Evolutionary conservation across 1,140 invertebrate genomes (phyloP), one percentile per base, ranked within the genome.

Genomic region (Plutomurus gul): DNA sequence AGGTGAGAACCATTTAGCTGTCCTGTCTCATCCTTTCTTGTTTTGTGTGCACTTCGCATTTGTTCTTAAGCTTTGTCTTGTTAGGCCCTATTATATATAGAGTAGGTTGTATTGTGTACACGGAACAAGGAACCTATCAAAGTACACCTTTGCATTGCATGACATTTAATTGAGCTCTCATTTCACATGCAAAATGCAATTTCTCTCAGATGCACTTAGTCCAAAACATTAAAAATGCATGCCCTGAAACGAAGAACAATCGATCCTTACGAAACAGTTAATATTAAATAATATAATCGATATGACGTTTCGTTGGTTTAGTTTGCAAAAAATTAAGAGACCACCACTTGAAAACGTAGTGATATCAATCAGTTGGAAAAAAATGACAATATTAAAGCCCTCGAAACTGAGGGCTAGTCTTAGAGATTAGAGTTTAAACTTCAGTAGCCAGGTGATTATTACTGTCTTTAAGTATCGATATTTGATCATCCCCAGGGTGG

Each of bases 361-460:
- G 27, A 30, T 30, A 65, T 65, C 56, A 16, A 33, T 33, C 36
- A 65, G 56, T 33, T 65, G 56, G 30, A 18, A 30, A 65, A 65
- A 65, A 65, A 65, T 65, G 56, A 65, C 56, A 65, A 65, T 33
- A 13, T 3, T 43, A 49, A 65, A 65, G 56, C 56, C 56, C 56
- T 65, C 56, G 56, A 65, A 65, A 33, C 56, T 65, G 18, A 65
- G 56, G 56, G 56, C 56, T 65, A 56, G 56, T 65, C 56, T 65
- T 65, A 65, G 25, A 33, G 56, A 33, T 65, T 72, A 72, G 40
- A 43, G 43, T 43, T 78, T 65, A 78, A 37, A 78, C 76, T 49
- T 78, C 76, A 37, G 76, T 78, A 22, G 76, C 76, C 60, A 72
- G 43, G 43, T 78, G 65, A 78, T 73, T 77, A 47, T 77, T 75